Evolutionary conservation across 2,888 invertebrate genomes (phyloP), one percentile per base, ranked within the genome.

Genomic region (Hofmannophila pseudospretella): DNA sequence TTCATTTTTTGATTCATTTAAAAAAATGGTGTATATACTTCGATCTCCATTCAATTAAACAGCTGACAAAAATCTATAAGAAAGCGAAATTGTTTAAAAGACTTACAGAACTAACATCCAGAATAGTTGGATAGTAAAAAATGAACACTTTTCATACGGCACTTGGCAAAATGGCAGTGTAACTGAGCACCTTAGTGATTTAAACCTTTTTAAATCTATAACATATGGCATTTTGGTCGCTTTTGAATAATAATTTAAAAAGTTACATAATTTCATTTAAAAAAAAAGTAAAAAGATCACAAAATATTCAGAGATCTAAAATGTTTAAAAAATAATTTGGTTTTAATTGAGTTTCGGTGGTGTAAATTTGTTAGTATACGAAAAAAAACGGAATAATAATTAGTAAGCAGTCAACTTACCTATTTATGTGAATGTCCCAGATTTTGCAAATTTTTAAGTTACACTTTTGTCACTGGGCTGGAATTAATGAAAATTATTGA

Each of bases 131-230:
- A 32, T 19, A 32, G 13, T 30, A 12, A 40, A 16, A 36, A 40
- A 40, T 40, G 39, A 40, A 40, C 39, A 40, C 39, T 36, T 36
- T 35, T 28, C 31, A 12, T 22, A 27, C 34, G 23, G 36, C 36
- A 36, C 36, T 27, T 32, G 8, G 23, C n/a, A 8, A 23, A 23
- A n/a, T 28, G 34, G 34, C 38, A 30, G 30, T 30, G n/a, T 4
- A 3, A 5, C 1, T 32, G 34, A 38, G 38, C 38, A 38, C 38
- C 38, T 38, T 34, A 19, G 7, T 23, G 23, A 4, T 23, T 30
- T 29, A 28, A 19, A 31, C 16, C 10, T 19, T 10, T 19, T 31
- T n/a, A 14, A 14, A 31, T 31, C 10, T 10, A 14, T 9, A 10
- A 19, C 10, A 28, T 28, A 8, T 30, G 12, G 14, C 14, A 14